Evolutionary conservation across 2,113 vertebrate species (phyloP).

Genomic region (Arvicanthis niloticus): DNA sequence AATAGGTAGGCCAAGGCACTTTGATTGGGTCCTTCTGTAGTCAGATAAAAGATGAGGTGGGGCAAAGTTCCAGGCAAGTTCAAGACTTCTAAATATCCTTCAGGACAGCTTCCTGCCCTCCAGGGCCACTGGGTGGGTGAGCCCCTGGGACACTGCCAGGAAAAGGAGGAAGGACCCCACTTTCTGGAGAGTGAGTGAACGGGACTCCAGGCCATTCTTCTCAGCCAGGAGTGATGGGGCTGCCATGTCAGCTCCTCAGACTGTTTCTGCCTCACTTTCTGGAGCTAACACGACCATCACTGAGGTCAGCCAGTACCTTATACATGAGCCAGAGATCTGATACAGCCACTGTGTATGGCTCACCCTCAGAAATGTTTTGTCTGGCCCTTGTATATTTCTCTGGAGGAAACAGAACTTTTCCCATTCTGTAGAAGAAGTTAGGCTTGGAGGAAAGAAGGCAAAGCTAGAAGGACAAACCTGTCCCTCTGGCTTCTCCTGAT

Average conservation of each 20-base stretch:
- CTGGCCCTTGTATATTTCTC: background rate
- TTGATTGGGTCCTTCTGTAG: background rate
- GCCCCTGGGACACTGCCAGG: background rate
- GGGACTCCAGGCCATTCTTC: background rate
- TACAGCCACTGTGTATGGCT: background rate
- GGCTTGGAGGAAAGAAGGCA: background rate
- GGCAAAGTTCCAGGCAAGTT: background rate
- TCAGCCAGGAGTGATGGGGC: background rate
- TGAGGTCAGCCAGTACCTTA: background rate
- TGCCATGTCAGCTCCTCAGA: background rate
- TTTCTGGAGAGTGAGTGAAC: background rate
- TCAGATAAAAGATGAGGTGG: background rate
- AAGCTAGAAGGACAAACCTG: background rate
- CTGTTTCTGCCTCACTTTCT: background rate
- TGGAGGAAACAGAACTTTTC: background rate
- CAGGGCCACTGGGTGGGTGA: background rate
- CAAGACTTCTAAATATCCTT: background rate
- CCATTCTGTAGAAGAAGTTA: slow-evolving; percentile 17
- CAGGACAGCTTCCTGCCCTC: background rate
- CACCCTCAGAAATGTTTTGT: background rate
- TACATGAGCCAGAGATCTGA: background rate
- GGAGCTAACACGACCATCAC: background rate
- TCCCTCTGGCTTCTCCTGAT: background rate
- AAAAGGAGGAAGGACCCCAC: background rate
- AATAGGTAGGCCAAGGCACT: background rate